Conservation (phyloP, 2,888 invertebrate species). For the Crioceris asparagi region DNA sequence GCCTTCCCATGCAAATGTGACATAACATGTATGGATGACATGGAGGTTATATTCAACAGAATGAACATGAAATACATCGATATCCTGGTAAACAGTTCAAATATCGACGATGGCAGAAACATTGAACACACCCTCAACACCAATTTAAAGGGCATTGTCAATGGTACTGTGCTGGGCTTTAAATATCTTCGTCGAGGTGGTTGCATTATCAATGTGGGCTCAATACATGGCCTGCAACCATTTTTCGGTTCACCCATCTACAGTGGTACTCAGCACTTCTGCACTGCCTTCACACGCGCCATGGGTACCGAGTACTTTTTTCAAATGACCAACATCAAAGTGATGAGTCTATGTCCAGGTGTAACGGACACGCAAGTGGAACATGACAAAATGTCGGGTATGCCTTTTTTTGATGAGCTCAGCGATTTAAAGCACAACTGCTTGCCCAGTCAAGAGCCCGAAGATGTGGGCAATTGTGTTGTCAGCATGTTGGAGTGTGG, state of each 20-base stretch:
- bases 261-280: slow-evolving; percentile 45
- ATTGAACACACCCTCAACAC: slow-evolving; percentile 32
- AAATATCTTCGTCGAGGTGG: slow-evolving; percentile 48
- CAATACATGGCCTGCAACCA: slow-evolving; percentile 45
- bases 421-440: not conserved
- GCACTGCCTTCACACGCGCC: slow-evolving; percentile 40
- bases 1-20: slow-evolving; percentile 42
- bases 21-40: slow-evolving; percentile 37
- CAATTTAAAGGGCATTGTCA: slow-evolving; percentile 31
- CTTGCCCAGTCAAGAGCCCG: not conserved
- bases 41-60: slow-evolving; percentile 23
- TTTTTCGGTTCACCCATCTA: slow-evolving; percentile 45
- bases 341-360: slow-evolving; percentile 29
- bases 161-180: slow-evolving; percentile 7
- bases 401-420: not conserved
- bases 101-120: slow-evolving; percentile 31
- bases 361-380: not conserved
- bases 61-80: slow-evolving; percentile 33
- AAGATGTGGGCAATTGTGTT: not conserved
- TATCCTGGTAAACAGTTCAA: slow-evolving; percentile 40
- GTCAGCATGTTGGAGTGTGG: slow-evolving; percentile 19
- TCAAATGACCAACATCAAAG: slow-evolving; percentile 26
- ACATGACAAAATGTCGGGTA: not conserved
- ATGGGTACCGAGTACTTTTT: slow-evolving; percentile 32
- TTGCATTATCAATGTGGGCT: slow-evolving; percentile 45